phyloP scores from a whole-genome alignment of 2,113 vertebrate species.

The Cisticola juncidis region DNA sequence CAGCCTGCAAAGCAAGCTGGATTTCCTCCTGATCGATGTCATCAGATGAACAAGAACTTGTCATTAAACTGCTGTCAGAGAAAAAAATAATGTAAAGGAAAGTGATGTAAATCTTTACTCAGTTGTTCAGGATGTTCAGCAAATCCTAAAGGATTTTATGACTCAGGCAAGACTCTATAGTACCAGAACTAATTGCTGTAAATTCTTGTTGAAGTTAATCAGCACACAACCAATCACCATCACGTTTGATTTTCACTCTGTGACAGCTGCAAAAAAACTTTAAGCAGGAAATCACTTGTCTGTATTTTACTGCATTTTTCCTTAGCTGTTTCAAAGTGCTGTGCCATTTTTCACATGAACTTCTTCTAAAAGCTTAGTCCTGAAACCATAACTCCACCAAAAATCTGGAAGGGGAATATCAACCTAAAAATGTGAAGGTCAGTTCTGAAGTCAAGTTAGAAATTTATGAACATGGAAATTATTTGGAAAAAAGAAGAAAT shows the following conservation, averaged over 20 bases:
- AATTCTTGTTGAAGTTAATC: constrained; percentile 4
- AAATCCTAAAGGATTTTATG: constrained; percentile 36
- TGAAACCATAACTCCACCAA: not conserved
- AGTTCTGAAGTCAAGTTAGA: not conserved
- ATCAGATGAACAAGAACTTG: constrained; percentile 82
- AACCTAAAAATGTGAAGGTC: not conserved
- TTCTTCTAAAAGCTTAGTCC: not conserved
- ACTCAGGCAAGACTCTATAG: not conserved
- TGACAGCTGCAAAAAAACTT: constrained; percentile 1
- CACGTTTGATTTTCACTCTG: not conserved
- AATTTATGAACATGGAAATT: not conserved
- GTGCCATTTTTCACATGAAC: not conserved
- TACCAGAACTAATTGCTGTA: constrained; percentile 1
- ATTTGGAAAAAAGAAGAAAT: not conserved
- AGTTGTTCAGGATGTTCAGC: not conserved
- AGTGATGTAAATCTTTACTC: not conserved
- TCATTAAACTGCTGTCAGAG: constrained; percentile 73
- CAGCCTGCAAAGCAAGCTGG: constrained; percentile 79
- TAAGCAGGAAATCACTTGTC: not conserved
- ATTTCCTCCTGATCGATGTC: constrained; percentile 79
- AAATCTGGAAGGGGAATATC: not conserved
- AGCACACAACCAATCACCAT: not conserved
- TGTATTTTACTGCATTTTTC: not conserved
- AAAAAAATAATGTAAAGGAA: not conserved
- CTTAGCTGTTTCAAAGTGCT: not conserved